Evolutionary conservation across 2,888 invertebrate species (phyloP).

Genomic region (Ommatoiulus sabulosus): DNA sequence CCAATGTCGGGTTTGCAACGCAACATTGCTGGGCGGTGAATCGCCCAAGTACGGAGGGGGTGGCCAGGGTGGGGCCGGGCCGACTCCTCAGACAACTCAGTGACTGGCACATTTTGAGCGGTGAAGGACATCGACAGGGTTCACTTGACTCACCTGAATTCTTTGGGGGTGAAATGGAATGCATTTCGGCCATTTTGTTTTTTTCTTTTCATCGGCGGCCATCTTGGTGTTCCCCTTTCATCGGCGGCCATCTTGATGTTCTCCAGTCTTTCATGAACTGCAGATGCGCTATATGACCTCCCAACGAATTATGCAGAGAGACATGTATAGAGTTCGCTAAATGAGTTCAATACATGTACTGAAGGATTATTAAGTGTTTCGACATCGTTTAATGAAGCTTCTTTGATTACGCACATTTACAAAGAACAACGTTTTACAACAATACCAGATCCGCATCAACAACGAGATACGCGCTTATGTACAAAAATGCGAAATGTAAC

Average conservation of each 20-base stretch:
- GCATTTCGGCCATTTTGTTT: neutral
- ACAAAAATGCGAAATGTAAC: neutral
- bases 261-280: neutral
- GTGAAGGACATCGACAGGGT: constrained; percentile 5
- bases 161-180: neutral
- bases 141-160: neutral
- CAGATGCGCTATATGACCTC: too few species aligned
- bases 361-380: neutral
- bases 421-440: constrained; percentile 36
- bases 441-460: constrained; percentile 1
- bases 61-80: constrained; percentile 1
- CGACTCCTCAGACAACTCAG: neutral
- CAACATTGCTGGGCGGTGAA: neutral
- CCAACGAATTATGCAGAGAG: too few species aligned
- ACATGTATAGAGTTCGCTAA: too few species aligned
- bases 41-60: neutral
- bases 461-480: neutral
- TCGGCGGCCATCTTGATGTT: too few species aligned
- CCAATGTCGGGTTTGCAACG: neutral
- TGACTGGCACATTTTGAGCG: constrained; percentile 19
- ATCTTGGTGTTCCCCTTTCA: neutral
- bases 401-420: constrained; percentile 6
- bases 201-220: neutral
- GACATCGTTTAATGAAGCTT: constrained; percentile 36
- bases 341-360: too few species aligned